These are phyloP conservation scores for Scatophagus argus DNA, from an alignment of 2,113 vertebrate genomes.

Conservation along the genomic window DNA sequence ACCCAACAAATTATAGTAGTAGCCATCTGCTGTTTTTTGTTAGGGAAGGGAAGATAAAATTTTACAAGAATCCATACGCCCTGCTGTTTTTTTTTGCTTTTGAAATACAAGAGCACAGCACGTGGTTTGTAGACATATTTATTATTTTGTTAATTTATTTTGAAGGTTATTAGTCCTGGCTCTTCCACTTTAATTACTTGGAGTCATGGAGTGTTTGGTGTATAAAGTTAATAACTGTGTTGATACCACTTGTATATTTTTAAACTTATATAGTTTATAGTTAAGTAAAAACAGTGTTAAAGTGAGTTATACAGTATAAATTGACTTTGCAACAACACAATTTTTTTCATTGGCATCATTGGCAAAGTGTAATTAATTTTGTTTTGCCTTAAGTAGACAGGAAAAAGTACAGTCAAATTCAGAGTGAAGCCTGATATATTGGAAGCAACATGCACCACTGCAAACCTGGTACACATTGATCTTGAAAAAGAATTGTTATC, in stretches of 20 bases:
- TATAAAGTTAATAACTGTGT: background rate
- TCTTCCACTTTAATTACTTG: background rate
- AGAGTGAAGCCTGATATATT: background rate
- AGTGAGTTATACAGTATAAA: background rate
- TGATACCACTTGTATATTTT: too few relatives aligned
- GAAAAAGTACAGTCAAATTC: background rate
- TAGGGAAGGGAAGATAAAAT: slow-evolving; percentile 11
- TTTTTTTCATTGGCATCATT: background rate
- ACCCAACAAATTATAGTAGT: slow-evolving; percentile 31
- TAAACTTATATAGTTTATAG: too few relatives aligned
- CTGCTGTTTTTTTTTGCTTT: background rate
- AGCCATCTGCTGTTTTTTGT: slow-evolving; percentile 35
- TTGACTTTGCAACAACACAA: background rate
- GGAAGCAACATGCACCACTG: background rate
- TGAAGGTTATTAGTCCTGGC: background rate
- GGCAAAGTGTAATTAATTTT: background rate
- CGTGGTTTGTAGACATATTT: background rate
- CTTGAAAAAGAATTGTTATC: background rate
- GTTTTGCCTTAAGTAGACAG: background rate
- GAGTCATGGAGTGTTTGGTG: background rate
- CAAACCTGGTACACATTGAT: background rate
- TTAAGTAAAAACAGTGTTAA: background rate
- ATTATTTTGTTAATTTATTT: background rate
- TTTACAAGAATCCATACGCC: background rate
- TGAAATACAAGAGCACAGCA: background rate